phyloP scores from a whole-genome alignment of 64 coral and sea anemone genomes.

The Cladopsammia gracilis region DNA sequence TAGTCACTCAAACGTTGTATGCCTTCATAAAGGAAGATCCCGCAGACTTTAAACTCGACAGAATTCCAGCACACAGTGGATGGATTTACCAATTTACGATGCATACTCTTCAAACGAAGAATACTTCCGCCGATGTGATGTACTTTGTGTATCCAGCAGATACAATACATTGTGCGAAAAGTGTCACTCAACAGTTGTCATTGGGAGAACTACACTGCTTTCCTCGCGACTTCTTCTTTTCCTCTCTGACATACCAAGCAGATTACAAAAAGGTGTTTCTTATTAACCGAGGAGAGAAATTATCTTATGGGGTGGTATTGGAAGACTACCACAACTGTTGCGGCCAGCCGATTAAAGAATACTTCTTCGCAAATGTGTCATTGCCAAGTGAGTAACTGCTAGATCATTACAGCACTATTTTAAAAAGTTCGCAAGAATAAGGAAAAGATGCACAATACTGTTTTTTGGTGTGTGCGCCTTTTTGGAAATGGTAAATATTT shows the following conservation, averaged over 20 bases:
- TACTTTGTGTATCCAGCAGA: constrained; percentile 59
- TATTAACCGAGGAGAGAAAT: constrained; percentile 3
- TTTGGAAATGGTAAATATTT: too few species aligned
- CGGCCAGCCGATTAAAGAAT: constrained; percentile 8
- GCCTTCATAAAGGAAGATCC: constrained; percentile 41
- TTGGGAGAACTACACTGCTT: not conserved
- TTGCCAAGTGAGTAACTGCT: constrained; percentile 9
- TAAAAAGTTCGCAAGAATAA: too few species aligned
- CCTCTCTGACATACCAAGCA: constrained; percentile 19
- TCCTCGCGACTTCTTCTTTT: constrained; percentile 64
- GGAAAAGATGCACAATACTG: too few species aligned
- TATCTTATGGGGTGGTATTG: constrained; percentile 10
- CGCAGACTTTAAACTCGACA: constrained; percentile 56
- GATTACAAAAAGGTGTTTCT: constrained; percentile 27
- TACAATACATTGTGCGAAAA: constrained; percentile 3
- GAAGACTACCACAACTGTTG: constrained; percentile 23
- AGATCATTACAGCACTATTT: too few species aligned
- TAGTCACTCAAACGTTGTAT: constrained; percentile 7
- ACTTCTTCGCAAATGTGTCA: constrained; percentile 56
- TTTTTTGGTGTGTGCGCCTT: too few species aligned
- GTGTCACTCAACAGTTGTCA: constrained; percentile 17
- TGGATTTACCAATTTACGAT: constrained; percentile 71
- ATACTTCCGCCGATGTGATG: constrained; percentile 16
- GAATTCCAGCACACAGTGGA: constrained; percentile 23
- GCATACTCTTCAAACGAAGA: constrained; percentile 29